Base-by-base conservation (phyloP, 2,113 vertebrate species). In the Pao palembangensis region DNA sequence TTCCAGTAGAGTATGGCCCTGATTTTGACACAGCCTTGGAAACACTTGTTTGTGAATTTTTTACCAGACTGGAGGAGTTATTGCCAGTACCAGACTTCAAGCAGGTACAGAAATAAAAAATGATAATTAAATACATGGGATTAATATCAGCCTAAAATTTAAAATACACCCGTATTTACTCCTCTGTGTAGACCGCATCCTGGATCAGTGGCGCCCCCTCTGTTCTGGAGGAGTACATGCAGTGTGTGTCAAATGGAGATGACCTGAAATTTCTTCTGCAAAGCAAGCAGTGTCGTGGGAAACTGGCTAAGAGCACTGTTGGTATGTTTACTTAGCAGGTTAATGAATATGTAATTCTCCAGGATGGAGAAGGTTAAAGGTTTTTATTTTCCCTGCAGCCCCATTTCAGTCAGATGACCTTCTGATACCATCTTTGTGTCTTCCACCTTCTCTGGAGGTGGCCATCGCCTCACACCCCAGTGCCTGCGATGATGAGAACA, bases 1-100 rank as follows among this genome's bases (percentile, higher is more conserved):
- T 91, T 69, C 87, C 91, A 42, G 85, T 88, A 4, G 92, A 94
- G 51, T 95, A 94, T 11, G 94, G 94, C 14, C 92, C 93, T 13
- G 75, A 86, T 49, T 95, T 95, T 51, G 73, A 93, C 67, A 78
- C 67, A 0, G 92, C 90, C 3, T 83, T 94, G 42, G 92, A 94
- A 69, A 90, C 89, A 21, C 79, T 94, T 7, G 89, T 94, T 51
- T 91, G 89, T 58, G 91, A 94, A 64, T 94, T 93, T 48, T 79
- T 95, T 61, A 87, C 83, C 61, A 89, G 91, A 51, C 75, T 95
- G 25, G 94, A 94, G 61, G 88, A 92, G 74, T 81, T 91, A 31
- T 78, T 92, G 50, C 90, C 90, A 43, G 81, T 91, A 46, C 91
- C 89, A 62, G 87, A 89, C 67, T 91, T 91, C 63, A 91, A 90